Evolutionary conservation across 2,113 vertebrate species (phyloP).

Genomic region (Nesogale talazaci): DNA sequence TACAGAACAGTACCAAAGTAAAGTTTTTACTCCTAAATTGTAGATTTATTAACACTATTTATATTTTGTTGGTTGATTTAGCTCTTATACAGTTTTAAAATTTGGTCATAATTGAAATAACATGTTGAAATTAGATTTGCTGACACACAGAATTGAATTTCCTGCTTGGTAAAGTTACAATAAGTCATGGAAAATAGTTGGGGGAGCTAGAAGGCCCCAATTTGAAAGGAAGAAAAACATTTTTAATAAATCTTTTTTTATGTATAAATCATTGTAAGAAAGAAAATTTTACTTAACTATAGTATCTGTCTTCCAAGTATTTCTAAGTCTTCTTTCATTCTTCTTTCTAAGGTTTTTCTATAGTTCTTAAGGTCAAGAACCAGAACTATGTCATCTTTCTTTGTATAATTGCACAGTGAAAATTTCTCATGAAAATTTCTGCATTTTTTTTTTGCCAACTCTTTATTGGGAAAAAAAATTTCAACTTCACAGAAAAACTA

Average conservation of each 20-base stretch:
- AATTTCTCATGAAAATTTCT: neutral
- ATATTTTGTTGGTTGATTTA: conserved; percentile 32
- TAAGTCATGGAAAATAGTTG: neutral
- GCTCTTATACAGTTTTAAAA: neutral
- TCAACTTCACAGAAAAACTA: neutral
- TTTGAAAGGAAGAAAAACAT: neutral
- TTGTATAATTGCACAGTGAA: neutral
- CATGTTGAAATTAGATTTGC: conserved; percentile 9
- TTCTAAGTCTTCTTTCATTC: neutral
- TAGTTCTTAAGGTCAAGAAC: neutral
- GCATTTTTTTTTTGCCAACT: neutral
- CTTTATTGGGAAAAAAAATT: conserved; percentile 18
- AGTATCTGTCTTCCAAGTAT: neutral
- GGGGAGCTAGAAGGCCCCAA: neutral
- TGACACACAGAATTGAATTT: neutral
- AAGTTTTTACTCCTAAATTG: conserved; percentile 35
- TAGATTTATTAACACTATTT: conserved; percentile 31
- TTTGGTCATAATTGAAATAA: conserved; percentile 21
- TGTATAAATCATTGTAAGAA: neutral
- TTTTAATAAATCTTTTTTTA: no score
- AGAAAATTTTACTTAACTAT: neutral
- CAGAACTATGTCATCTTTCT: conserved; percentile 1
- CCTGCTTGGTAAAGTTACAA: neutral
- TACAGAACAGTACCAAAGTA: no score
- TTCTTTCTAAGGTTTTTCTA: neutral